Evolutionary conservation across 2,113 vertebrate species (phyloP), one percentile per base, ranked within the genome.

Genomic region (Oxygymnocypris stewartii): DNA sequence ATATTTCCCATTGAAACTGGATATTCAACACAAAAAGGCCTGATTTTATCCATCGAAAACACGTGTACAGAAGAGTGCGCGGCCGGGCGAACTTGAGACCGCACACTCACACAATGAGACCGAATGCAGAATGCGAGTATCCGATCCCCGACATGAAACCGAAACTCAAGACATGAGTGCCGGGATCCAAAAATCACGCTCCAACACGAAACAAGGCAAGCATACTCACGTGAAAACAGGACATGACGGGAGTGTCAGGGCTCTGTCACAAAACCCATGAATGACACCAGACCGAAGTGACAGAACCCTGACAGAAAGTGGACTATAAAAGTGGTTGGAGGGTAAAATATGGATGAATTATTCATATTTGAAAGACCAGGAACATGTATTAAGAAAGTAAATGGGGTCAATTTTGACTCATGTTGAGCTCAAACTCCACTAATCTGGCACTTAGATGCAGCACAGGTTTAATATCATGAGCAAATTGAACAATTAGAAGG

Each of bases 401-500:
- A 54, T 35, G 47, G 47, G 47, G 47, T 79, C 16, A 79, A 6
- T 79, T 79, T 59, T 79, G 77, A 79, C 37, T 79, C 28, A 59
- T 79, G 77, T 57, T 40, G 10, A 59, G 49, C 59, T 59, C 59
- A 61, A 79, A 79, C 54, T 40, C 78, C 78, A 61, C 31, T 80
- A 61, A 80, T 61, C 54, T 42, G 54, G 6, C 35, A 61, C 35
- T 80, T 80, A 18, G 54, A 42, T 23, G 9, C 35, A 80, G 54
- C 77, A 79, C 18, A 79, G 77, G 49, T 79, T 57, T 59, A 37
- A 40, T 42, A 80, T 25, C 23, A 80, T 80, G 51, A 59, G 23
- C 23, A 61, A 80, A 81, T 65, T 44, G 79, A 65, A 65, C 79
- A 81, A 79, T 81, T 81, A 81, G 11, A 65, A 28, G 40, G 59